Conservation (phyloP, 2,113 vertebrate genomes). For the Mohoua ochrocephala region DNA sequence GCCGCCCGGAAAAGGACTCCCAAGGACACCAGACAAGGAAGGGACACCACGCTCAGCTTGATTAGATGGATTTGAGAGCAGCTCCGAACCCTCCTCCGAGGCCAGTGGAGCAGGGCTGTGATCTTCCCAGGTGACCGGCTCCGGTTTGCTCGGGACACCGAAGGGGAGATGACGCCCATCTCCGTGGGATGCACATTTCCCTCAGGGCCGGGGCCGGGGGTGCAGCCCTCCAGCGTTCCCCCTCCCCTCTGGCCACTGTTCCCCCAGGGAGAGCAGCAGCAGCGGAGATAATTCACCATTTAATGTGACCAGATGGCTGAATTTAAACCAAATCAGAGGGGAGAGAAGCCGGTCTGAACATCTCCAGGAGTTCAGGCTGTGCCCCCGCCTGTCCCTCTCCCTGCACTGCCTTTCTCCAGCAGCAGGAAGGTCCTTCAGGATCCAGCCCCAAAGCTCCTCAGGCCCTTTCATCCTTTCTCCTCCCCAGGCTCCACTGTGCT, state of each 20-base stretch:
- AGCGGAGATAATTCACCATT: slow-evolving; percentile 54
- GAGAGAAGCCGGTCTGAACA: neutral
- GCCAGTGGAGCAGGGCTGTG: neutral
- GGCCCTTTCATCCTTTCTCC: neutral
- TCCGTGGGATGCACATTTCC: fast-evolving
- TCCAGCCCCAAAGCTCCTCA: neutral
- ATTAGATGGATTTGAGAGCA: neutral
- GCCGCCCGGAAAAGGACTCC: neutral
- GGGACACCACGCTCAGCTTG: neutral
- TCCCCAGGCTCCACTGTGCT: neutral
- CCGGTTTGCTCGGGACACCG: fast-evolving
- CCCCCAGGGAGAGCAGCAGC: slow-evolving; percentile 11
- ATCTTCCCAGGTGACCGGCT: neutral
- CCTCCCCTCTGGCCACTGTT: neutral
- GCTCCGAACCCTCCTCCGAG: neutral
- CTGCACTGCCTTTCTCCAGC: neutral
- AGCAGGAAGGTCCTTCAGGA: neutral
- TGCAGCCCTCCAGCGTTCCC: neutral
- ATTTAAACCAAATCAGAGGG: slow-evolving; percentile 59
- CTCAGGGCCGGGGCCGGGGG: neutral
- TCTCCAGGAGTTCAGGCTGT: neutral
- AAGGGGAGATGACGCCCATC: neutral
- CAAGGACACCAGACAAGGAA: neutral
- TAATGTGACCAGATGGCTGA: slow-evolving; percentile 69
- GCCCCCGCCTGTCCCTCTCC: neutral